Base-by-base conservation (phyloP, 2,888 invertebrate genomes). In the Trypoxylon attenuatum region DNA sequence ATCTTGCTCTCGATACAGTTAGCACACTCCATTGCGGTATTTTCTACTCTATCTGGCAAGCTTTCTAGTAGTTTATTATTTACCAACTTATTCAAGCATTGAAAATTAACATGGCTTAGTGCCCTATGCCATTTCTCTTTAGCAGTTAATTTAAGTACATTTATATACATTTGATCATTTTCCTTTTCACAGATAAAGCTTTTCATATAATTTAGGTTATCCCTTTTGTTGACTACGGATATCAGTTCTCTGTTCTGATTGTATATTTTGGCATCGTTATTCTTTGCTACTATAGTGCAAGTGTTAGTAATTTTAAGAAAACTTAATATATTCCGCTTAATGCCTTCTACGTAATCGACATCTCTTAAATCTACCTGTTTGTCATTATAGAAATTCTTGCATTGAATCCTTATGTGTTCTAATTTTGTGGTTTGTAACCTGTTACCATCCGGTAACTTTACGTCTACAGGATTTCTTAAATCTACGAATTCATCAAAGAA, bases 61-160 rank as follows among this genome's bases (percentile, higher is more conserved):
- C 68, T 65, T n/a, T 57, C 41, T 25, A 77, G 2, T 18, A 77
- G 53, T 21, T 73, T 47, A 23, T 73, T 8, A 57, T 71, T 68
- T 57, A 63, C 52, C n/a, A 73, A 42, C 1, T 5, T 61, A 56
- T 73, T 54, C 29, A 72, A 57, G 47, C 71, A 67, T 13, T 53
- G 52, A 60, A 78, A 78, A 64, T 76, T 77, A 21, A 74, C 63
- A 61, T 78, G 74, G 0, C 73, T 76, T 18, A 77, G 43, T 3
- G 55, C 51, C 8, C 69, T 46, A 61, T 78, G 77, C 71, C 69
- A 76, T 56, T 61, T 74, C 57, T 78, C 77, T 58, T 76, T 76
- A 16, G 38, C 1, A 38, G 51, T 22, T 15, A 53, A 16, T 1
- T 19, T 19, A 5, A 25, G 10, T 19, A 19, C 8, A 25, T 38